A percentile compares a stretch with the other conserved stretches of the same genome.
Evolutionary conservation across 2,113 vertebrate genomes (phyloP).

Genomic region (Nyctibius bracteatus): DNA sequence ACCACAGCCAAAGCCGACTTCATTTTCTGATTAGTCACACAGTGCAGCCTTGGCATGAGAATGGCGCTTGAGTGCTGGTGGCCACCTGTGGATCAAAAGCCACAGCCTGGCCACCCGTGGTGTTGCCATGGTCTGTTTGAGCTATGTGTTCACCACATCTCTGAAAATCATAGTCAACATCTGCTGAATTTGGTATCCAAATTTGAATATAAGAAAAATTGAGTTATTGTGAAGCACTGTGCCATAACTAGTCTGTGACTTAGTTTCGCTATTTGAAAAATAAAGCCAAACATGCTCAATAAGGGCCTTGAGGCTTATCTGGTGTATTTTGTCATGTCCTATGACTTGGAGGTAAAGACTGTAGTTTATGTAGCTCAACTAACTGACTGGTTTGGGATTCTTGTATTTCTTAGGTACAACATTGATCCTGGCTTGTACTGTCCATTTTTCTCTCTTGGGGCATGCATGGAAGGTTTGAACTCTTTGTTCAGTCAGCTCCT

Average conservation of each 20-base stretch:
- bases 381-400: not conserved
- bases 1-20: not conserved
- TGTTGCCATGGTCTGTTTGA: not conserved
- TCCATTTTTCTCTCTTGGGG: conserved; percentile 91
- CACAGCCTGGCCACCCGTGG: not conserved
- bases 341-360: not conserved
- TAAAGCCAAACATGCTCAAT: not conserved
- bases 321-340: not conserved
- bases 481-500: conserved; percentile 85
- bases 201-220: not conserved
- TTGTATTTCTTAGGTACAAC: conserved; percentile 82
- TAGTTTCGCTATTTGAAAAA: not conserved
- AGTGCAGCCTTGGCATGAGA: not conserved
- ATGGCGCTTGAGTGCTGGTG: not conserved
- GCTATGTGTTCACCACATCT: not conserved
- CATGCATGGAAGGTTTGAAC: conserved; percentile 95
- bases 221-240: not conserved
- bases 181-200: not conserved
- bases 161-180: not conserved
- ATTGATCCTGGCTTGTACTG: conserved; percentile 93
- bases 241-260: not conserved
- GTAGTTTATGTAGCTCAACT: not conserved
- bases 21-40: not conserved
- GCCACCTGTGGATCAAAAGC: not conserved
- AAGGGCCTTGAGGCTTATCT: not conserved